Percentiles rank a stretch among this genome's conserved stretches.
These are phyloP conservation scores for Thunnus maccoyii DNA, from an alignment of 2,113 vertebrate species.

Conservation along the genomic window DNA sequence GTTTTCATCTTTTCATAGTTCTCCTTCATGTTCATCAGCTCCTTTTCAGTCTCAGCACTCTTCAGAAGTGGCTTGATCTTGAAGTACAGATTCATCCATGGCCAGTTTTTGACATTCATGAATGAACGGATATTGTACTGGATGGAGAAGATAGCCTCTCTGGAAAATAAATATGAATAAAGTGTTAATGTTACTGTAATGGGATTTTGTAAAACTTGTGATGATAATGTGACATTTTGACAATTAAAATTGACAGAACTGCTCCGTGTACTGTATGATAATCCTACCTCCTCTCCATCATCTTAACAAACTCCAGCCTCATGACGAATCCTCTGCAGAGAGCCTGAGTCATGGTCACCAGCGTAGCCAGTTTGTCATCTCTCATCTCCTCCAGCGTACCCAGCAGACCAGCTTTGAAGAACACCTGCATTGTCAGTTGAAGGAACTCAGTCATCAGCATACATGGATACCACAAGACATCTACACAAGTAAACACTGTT, in stretches of 20 bases:
- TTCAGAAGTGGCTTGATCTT: slow-evolving; percentile 85
- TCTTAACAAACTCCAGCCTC: slow-evolving; percentile 82
- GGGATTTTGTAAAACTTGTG: too few species aligned
- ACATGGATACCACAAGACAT: background rate
- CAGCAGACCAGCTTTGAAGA: slow-evolving; percentile 96
- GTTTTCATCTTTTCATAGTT: slow-evolving; percentile 90
- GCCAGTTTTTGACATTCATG: slow-evolving; percentile 87
- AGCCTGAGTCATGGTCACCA: slow-evolving; percentile 85
- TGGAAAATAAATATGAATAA: slow-evolving; percentile 24
- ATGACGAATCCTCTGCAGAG: slow-evolving; percentile 78
- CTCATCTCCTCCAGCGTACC: slow-evolving; percentile 95
- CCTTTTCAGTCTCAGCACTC: slow-evolving; percentile 87
- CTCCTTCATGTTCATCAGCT: slow-evolving; percentile 82
- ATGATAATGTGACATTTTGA: background rate
- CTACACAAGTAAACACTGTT: background rate
- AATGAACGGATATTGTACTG: slow-evolving; percentile 91
- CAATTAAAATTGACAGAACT: too few species aligned
- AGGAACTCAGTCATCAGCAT: background rate
- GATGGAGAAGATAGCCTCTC: slow-evolving; percentile 89
- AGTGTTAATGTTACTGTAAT: too few species aligned
- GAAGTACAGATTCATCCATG: slow-evolving; percentile 84
- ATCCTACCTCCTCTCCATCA: slow-evolving; percentile 79
- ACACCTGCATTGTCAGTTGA: slow-evolving; percentile 85
- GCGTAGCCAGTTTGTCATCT: slow-evolving; percentile 89
- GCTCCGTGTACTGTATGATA: background rate